Evolutionary conservation across 1,140 invertebrate genomes (phyloP), one percentile per base, ranked within the genome.

Genomic region (Antheraea mylitta): DNA sequence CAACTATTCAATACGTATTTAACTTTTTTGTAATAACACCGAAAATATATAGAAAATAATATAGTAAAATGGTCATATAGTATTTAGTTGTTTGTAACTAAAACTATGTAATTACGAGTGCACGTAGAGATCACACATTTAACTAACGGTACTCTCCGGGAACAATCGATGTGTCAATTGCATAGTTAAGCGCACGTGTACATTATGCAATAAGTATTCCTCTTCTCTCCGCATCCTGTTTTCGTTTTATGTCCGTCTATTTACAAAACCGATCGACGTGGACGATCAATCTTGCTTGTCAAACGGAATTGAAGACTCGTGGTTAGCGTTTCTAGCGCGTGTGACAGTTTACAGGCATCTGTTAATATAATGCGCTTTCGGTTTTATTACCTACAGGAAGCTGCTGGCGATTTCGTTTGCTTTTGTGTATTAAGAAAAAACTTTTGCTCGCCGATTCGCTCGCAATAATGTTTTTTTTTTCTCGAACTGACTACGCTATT

Each of bases 181-280:
- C 59, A 66, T 66, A 70, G 59, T 30, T 18, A 62, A 36, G 58
- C 63, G 38, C 71, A 73, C 70, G 70, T 74, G 71, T 68, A 58
- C 45, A 66, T 76, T 72, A 78, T 74, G 74, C 68, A 76, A 70
- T 58, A 45, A 72, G 58, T 64, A 53, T 67, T 53, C 67, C 58
- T 69, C 66, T 42, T 71, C 53, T 59, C 64, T 58, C 58, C 65
- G 62, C 61, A 19, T 36, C 59, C 59, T 13, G 59, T 19, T 61
- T 61, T 61, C 59, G 59, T 22, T 22, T 61, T 61, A 61, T 61
- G 59, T 61, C 18, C 30, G 30, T 61, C 59, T 61, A 19, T 61
- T 19, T 61, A 19, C 11, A 61, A 8, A 16, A 53, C 45, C 16
- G 10, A 53, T 53, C 45, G 45, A 53, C 45, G 45, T 53, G 45